These are phyloP conservation scores for Cataglyphis cursor DNA, from an alignment of 2,888 invertebrate species.

Conservation along the genomic window DNA sequence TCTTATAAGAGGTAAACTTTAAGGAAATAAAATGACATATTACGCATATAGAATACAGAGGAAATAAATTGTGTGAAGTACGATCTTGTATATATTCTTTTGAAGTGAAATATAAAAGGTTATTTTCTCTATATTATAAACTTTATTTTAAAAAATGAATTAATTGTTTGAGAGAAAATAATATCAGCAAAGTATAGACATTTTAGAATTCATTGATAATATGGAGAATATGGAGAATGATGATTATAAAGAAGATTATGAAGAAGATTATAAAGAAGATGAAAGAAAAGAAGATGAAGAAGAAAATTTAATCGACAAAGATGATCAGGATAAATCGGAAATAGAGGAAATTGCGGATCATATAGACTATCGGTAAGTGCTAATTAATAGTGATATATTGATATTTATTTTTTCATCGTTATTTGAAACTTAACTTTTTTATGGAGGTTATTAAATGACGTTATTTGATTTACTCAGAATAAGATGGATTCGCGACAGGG, in stretches of 20 bases:
- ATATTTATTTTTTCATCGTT: not conserved
- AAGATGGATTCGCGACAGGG: conserved; percentile 91
- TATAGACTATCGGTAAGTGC: conserved; percentile 66
- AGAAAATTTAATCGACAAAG: not conserved
- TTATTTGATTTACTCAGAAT: conserved; percentile 85
- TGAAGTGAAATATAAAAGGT: not conserved
- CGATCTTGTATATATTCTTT: not conserved
- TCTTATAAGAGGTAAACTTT: not conserved
- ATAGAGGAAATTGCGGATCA: not conserved
- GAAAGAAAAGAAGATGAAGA: conserved; percentile 22
- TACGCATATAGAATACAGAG: not conserved
- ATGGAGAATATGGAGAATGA: conserved; percentile 24
- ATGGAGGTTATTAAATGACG: not conserved
- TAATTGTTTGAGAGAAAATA: not conserved
- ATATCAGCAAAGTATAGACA: not conserved
- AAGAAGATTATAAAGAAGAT: not conserved
- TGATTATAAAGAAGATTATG: not conserved
- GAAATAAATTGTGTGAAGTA: conserved; percentile 14
- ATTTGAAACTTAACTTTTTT: not conserved
- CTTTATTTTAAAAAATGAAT: not conserved
- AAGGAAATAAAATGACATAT: not conserved
- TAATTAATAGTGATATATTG: not conserved
- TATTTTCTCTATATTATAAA: not conserved
- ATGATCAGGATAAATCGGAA: not conserved
- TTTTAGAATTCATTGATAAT: not conserved